Percentiles rank a stretch among this genome's conserved stretches.
phyloP scores from a whole-genome alignment of 2,888 invertebrate genomes.

The Lithophane socia region DNA sequence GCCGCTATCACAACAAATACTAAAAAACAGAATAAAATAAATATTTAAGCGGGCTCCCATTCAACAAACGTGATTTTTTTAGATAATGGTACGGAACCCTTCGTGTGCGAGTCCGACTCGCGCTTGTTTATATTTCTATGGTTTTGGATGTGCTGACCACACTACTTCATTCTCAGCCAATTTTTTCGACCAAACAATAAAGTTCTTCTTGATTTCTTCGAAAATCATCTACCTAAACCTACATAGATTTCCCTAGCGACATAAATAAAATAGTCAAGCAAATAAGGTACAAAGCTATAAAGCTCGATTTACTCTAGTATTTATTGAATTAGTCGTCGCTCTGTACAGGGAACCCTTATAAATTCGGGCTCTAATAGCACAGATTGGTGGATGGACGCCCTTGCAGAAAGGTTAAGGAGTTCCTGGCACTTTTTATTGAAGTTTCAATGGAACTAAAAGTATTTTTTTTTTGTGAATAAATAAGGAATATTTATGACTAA shows the following conservation, averaged over 20 bases:
- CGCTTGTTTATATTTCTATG: no score
- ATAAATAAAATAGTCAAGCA: conserved; percentile 29
- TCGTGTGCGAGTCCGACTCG: no score
- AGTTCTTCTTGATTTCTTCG: no score
- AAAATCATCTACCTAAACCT: background rate
- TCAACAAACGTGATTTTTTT: no score
- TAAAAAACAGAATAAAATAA: no score
- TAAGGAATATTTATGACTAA: background rate
- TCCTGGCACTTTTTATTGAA: conserved; percentile 21
- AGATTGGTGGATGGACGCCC: conserved; percentile 17
- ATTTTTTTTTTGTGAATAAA: conserved; percentile 8
- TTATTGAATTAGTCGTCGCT: conserved; percentile 45
- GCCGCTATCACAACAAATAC: no score
- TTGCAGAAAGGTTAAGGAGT: conserved; percentile 25
- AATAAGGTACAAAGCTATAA: conserved; percentile 27
- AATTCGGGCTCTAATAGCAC: conserved; percentile 41
- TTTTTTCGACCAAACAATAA: background rate
- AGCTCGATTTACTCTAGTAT: conserved; percentile 45
- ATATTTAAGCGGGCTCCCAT: no score
- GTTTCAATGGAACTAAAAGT: conserved; percentile 9
- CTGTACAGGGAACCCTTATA: conserved; percentile 41
- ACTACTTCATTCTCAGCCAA: background rate
- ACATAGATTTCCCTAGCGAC: conserved; percentile 30
- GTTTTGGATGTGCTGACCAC: no score
- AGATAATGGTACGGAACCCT: no score